phyloP scores from a whole-genome alignment of 2,888 invertebrate species.

The Teleogryllus oceanicus region DNA sequence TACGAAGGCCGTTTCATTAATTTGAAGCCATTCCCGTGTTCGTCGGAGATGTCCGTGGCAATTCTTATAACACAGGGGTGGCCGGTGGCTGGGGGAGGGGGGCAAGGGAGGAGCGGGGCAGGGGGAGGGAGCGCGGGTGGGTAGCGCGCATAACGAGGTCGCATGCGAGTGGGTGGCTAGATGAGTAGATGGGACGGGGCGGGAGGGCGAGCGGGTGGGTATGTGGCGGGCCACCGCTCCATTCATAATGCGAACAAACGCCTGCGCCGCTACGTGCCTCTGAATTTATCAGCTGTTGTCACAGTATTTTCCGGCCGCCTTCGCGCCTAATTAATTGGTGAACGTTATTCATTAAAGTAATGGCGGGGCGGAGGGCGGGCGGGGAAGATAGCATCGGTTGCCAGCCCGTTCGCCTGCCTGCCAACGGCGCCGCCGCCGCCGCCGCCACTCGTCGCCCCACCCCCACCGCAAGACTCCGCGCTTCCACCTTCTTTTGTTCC shows the following conservation, averaged over 20 bases:
- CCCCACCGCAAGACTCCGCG: too few species aligned
- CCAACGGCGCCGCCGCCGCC: not conserved
- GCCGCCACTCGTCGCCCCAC: not conserved
- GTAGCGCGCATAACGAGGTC: not conserved
- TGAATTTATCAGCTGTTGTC: slow-evolving; percentile 31
- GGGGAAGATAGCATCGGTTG: slow-evolving; percentile 19
- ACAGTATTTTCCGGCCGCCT: slow-evolving; percentile 12
- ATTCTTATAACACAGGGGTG: not conserved
- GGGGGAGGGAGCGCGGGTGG: not conserved
- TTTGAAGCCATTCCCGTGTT: slow-evolving; percentile 18
- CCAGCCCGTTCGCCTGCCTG: not conserved
- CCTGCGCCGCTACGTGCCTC: not conserved
- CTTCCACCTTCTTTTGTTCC: too few species aligned
- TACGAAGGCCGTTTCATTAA: not conserved
- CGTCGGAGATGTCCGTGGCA: not conserved
- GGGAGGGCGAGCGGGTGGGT: not conserved
- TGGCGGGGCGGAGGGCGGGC: slow-evolving; percentile 20
- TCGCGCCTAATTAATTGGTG: slow-evolving; percentile 26
- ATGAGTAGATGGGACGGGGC: not conserved
- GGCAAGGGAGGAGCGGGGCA: not conserved
- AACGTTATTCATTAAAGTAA: slow-evolving; percentile 28
- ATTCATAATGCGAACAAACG: not conserved
- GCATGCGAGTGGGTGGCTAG: too few species aligned
- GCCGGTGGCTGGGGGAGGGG: not conserved
- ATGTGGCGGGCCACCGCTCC: not conserved